A percentile compares a stretch with the other conserved stretches of the same genome.
These are phyloP conservation scores for Odobenus rosmarus DNA, from an alignment of 2,113 vertebrate genomes.

Conservation along the genomic window DNA sequence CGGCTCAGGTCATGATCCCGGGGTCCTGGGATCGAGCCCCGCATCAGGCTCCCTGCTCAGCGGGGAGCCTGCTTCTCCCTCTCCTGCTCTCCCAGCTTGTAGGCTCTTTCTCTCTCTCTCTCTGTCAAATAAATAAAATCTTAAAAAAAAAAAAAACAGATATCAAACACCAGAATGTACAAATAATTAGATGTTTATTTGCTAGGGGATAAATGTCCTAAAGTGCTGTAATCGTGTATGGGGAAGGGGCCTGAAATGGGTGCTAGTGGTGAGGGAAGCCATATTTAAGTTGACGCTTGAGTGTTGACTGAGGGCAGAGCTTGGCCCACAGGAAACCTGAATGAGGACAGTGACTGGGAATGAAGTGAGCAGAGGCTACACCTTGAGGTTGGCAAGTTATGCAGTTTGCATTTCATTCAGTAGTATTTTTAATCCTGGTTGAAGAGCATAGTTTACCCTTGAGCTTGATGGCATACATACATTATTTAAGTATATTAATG, in stretches of 20 bases:
- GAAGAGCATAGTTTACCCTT: neutral
- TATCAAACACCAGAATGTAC: neutral
- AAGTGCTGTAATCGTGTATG: rapidly evolving
- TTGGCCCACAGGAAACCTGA: neutral
- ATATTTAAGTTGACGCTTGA: neutral
- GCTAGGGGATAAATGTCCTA: neutral
- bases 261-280: neutral
- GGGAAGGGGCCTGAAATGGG: neutral
- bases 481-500: neutral
- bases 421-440: neutral
- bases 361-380: neutral
- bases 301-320: neutral
- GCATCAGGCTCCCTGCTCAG: no score
- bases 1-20: no score
- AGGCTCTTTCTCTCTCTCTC: no score
- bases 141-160: neutral
- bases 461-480: neutral
- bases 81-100: no score
- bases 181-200: neutral
- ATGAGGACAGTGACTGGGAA: neutral
- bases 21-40: no score
- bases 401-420: neutral
- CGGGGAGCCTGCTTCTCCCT: no score
- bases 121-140: no score
- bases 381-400: neutral